Evolutionary conservation across 2,797 vertebrate species (phyloP), one percentile per base, ranked within the genome.

Genomic region (Clarias laeviceps): DNA sequence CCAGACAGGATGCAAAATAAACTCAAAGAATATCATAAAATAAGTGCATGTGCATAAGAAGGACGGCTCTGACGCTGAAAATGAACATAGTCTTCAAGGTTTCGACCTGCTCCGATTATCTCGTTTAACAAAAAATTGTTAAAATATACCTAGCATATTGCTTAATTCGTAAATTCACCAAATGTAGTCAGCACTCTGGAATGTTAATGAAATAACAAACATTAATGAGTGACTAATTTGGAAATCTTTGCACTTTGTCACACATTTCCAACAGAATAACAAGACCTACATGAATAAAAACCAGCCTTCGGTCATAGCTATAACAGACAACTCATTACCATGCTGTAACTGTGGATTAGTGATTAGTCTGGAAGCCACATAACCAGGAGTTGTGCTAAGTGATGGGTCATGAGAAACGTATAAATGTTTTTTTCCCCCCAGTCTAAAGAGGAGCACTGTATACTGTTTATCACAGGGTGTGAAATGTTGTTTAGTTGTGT

Each of bases 211-310:
- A 69, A 61, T 11, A 17, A 76, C 84, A 5, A 20, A 68, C 73
- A 87, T 87, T 89, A 88, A 78, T 90, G 90, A 91, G 91, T 90
- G 84, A 91, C 77, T 84, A 82, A 82, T 87, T 85, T 89, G 87
- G 82, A 89, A 92, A 91, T 84, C 87, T 92, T 92, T 92, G 91
- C 91, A 92, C 90, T 27, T 91, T 56, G 85, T 89, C 78, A 85
- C 74, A 85, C 89, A 87, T 84, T 88, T 85, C 88, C 89, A 90
- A 87, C 89, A 86, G 84, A 84, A 27, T 64, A 78, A 81, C 17
- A 84, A 61, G 57, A 70, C 5, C 61, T 27, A 64, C 22, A 32
- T 24, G 27, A 69, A 82, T 7, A 74, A 84, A 54, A 78, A 81
- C 24, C 22, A 78, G 59, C 8, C 27, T 34, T 73, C n/a, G 83